These are phyloP conservation scores for Delphinus delphis DNA, from an alignment of 2,113 vertebrate genomes.

Conservation along the genomic window DNA sequence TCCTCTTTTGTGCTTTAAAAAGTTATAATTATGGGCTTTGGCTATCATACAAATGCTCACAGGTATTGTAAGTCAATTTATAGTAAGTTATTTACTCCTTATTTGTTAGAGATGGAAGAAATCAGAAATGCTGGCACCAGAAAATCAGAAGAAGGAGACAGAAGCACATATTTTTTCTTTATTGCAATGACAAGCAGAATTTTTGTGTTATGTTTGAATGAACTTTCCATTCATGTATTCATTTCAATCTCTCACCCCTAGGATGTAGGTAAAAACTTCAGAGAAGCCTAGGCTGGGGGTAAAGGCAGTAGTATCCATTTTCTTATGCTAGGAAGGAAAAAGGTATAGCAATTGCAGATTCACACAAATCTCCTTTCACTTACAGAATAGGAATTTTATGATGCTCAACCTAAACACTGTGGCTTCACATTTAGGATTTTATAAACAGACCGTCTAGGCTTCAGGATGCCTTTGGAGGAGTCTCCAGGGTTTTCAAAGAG, in stretches of 20 bases:
- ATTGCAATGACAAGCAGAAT: not conserved
- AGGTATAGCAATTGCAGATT: not conserved
- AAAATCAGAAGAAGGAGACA: not conserved
- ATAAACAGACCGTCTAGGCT: not conserved
- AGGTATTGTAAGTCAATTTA: not conserved
- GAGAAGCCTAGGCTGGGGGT: not conserved
- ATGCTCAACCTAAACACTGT: not conserved
- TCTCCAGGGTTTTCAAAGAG: not conserved
- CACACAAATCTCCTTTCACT: not conserved
- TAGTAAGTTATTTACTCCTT: not conserved
- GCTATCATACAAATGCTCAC: not conserved
- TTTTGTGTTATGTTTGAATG: not conserved
- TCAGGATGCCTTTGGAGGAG: not conserved
- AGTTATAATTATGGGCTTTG: conserved; percentile 5
- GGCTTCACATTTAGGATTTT: not conserved
- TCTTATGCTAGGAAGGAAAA: not conserved
- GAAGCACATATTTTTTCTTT: not conserved
- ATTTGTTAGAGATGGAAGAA: not conserved
- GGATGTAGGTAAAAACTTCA: not conserved
- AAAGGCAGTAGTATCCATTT: not conserved
- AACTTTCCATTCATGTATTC: not conserved
- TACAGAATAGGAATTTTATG: not conserved
- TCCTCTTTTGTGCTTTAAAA: conserved; percentile 45
- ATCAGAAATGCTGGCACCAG: not conserved
- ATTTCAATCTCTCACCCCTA: not conserved